Percentiles rank a stretch among this genome's conserved stretches.
Evolutionary conservation across 2,113 vertebrate genomes (phyloP).

Genomic region (Parus major): DNA sequence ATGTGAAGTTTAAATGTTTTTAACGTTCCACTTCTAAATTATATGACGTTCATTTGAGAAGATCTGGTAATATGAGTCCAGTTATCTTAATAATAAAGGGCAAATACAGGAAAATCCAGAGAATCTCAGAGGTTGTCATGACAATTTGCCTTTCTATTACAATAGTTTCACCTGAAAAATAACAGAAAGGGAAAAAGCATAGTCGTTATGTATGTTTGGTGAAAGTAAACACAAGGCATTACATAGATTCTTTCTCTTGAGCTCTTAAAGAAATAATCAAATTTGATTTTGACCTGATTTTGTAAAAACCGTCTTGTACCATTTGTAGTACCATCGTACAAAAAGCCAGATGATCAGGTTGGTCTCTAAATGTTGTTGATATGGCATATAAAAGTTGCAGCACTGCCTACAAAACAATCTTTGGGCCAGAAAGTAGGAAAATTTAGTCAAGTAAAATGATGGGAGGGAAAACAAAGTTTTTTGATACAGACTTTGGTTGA

Average conservation of each 20-base stretch:
- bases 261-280: background rate
- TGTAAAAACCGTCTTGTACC: background rate
- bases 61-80: background rate
- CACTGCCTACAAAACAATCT: background rate
- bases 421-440: background rate
- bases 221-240: background rate
- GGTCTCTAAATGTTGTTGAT: background rate
- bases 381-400: background rate
- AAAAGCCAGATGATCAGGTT: background rate
- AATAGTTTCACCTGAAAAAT: background rate
- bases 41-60: background rate
- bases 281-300: background rate
- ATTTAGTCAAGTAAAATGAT: background rate
- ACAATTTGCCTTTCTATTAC: background rate
- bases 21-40: background rate
- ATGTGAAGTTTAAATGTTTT: background rate
- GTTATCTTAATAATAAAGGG: background rate
- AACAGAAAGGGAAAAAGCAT: background rate
- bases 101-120: background rate
- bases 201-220: background rate
- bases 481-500: background rate
- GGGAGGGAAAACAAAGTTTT: background rate
- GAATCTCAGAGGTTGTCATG: background rate
- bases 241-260: background rate
- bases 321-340: background rate